Percentiles rank a stretch among this genome's conserved stretches.
Conservation (phyloP, 2,113 vertebrate genomes). For the Terrapene triunguis region DNA sequence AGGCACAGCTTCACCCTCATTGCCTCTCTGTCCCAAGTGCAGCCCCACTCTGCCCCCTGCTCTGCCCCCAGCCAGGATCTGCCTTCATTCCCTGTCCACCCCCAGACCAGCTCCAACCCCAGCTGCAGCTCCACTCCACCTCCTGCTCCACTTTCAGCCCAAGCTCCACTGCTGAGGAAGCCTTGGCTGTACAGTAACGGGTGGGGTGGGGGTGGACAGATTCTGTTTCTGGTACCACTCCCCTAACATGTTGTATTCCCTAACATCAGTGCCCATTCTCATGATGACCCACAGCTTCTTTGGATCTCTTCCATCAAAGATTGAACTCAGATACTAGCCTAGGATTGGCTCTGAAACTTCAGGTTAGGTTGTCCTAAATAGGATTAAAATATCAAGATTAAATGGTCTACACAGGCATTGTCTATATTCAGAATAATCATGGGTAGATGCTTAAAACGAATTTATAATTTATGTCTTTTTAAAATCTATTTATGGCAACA, state of each 20-base stretch:
- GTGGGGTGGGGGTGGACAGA: too few species aligned
- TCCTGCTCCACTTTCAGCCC: too few species aligned
- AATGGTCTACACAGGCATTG: background rate
- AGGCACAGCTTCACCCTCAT: too few species aligned
- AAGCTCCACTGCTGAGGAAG: too few species aligned
- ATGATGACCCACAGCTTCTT: fast-evolving
- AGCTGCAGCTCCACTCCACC: too few species aligned
- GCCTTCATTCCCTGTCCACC: too few species aligned
- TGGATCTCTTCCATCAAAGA: background rate
- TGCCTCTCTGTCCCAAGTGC: too few species aligned
- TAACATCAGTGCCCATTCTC: fast-evolving
- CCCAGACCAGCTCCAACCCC: too few species aligned
- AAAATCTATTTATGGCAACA: background rate
- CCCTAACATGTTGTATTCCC: background rate
- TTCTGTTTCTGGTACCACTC: too few species aligned
- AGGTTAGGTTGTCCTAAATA: background rate
- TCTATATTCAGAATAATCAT: background rate
- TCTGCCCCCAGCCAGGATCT: too few species aligned
- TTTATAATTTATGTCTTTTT: background rate
- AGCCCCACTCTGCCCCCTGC: too few species aligned
- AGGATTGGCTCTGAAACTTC: background rate
- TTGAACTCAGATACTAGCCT: fast-evolving
- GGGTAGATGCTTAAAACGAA: background rate
- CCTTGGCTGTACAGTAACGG: too few species aligned
- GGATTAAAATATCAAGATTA: background rate